Base-by-base conservation (phyloP, 2,888 invertebrate species). In the Phalangium opilio region DNA sequence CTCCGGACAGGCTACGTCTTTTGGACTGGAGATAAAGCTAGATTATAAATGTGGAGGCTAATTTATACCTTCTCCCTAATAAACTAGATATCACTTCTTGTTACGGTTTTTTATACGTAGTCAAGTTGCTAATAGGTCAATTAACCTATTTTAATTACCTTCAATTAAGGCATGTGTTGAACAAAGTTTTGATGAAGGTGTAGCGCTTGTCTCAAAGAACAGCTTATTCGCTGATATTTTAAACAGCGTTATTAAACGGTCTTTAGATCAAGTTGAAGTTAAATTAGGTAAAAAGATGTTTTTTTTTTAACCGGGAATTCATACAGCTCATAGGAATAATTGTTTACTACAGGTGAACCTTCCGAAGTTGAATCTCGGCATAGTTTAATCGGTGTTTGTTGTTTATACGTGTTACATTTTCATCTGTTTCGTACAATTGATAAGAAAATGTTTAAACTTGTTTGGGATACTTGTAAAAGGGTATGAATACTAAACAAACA, bases 391-490 rank as follows among this genome's bases (percentile, higher is more conserved):
- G 67, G 66, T 15, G 56, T 66, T 2, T 61, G 62, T 43, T 44
- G 53, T 34, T 55, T 70, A 32, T 67, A 64, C 53, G 59, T 67
- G 8, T 61, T 71, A 3, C 64, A 70, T 55, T 64, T 63, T 57
- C 62, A 65, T 44, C 57, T 70, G 44, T 89, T 85, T 68, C 80
- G 85, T 41, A 73, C 74, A 57, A 72, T 74, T 57, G 86, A 89
- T 64, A 81, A 78, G 61, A 86, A 82, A 65, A 64, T 78, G 40
- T 75, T 83, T 45, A 81, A 78, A 64, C 70, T 74, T 44, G 63
- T 87, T 21, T 70, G 79, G 58, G 89, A 90, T 57, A 64, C 79
- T 3, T 81, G 86, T 64, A 77, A 75, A 62, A 86, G 81, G 73
- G 79, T 79, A 48, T 36, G 38, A 17, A 17, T 8, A n/a, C n/a